phyloP scores from a whole-genome alignment of 2,888 invertebrate genomes.

The Neuroscelio doddi region DNA sequence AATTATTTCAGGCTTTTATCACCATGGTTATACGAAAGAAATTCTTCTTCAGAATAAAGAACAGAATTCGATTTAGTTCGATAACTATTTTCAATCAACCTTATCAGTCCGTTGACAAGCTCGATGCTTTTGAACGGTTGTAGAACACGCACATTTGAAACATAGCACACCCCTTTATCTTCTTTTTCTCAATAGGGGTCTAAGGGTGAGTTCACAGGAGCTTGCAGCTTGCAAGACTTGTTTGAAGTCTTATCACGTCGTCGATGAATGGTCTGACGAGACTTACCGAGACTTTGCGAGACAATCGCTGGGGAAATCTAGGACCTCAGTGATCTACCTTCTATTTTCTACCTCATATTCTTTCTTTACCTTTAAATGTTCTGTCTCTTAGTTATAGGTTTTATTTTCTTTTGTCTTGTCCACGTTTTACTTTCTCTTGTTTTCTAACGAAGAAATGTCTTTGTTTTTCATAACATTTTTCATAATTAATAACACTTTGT shows the following conservation, averaged over 20 bases:
- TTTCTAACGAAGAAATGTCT: constrained; percentile 25
- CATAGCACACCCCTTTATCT: constrained; percentile 38
- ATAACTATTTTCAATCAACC: constrained; percentile 62
- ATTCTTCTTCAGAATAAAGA: constrained; percentile 37
- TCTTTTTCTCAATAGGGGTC: constrained; percentile 46
- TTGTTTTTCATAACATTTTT: constrained; percentile 25
- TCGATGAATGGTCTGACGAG: constrained; percentile 70
- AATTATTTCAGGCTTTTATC: constrained; percentile 30
- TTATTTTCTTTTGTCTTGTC: constrained; percentile 41
- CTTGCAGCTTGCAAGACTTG: constrained; percentile 46
- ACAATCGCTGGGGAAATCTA: constrained; percentile 72
- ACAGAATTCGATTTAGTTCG: constrained; percentile 57
- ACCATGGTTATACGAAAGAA: constrained; percentile 31
- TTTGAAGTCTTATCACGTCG: constrained; percentile 68
- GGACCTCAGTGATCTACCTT: constrained; percentile 55
- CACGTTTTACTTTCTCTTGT: constrained; percentile 29
- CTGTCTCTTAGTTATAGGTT: constrained; percentile 31
- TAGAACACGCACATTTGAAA: constrained; percentile 49
- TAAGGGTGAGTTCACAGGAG: constrained; percentile 45
- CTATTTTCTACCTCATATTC: constrained; percentile 41
- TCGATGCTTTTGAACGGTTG: constrained; percentile 48
- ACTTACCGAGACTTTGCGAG: constrained; percentile 66
- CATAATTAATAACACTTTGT: constrained; percentile 33
- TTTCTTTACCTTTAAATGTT: constrained; percentile 45
- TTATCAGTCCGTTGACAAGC: constrained; percentile 60